These are phyloP conservation scores for Drosophila kambysellisi DNA, from an alignment of 2,888 invertebrate species.

Conservation along the genomic window DNA sequence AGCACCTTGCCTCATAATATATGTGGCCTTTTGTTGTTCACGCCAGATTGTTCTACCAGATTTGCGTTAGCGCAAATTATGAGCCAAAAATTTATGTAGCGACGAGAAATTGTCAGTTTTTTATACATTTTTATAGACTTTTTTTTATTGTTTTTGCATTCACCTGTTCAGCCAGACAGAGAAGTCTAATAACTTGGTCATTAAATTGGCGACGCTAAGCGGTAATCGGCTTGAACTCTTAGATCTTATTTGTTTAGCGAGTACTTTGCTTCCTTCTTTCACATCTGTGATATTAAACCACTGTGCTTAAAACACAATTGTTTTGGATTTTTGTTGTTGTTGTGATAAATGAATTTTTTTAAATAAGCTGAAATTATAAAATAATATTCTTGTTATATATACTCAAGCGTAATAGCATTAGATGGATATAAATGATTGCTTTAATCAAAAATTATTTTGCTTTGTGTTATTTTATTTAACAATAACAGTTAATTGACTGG, in stretches of 20 bases:
- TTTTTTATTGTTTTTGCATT: conserved; percentile 8
- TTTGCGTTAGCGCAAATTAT: conserved; percentile 63
- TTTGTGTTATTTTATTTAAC: not conserved
- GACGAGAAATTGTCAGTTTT: conserved; percentile 24
- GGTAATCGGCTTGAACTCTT: conserved; percentile 1
- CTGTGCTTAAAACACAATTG: not conserved
- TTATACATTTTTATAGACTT: not conserved
- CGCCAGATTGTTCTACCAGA: conserved; percentile 9
- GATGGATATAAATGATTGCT: not conserved
- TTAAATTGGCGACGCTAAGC: conserved; percentile 45
- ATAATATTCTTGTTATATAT: not conserved
- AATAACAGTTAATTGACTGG: not conserved
- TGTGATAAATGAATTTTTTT: not conserved
- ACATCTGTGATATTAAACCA: not conserved
- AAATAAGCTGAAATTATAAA: not conserved
- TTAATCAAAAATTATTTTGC: not conserved
- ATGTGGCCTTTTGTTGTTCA: conserved; percentile 53
- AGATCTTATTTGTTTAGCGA: not conserved
- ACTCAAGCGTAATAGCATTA: not conserved
- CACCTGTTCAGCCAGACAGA: conserved; percentile 3
- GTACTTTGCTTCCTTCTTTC: conserved; percentile 7
- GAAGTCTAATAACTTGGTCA: conserved; percentile 28
- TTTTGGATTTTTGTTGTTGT: not conserved
- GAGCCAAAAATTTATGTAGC: conserved; percentile 59
- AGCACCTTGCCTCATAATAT: conserved; percentile 45